Evolutionary conservation across 2,888 invertebrate species (phyloP).

Genomic region (Quadroppia sp.): DNA sequence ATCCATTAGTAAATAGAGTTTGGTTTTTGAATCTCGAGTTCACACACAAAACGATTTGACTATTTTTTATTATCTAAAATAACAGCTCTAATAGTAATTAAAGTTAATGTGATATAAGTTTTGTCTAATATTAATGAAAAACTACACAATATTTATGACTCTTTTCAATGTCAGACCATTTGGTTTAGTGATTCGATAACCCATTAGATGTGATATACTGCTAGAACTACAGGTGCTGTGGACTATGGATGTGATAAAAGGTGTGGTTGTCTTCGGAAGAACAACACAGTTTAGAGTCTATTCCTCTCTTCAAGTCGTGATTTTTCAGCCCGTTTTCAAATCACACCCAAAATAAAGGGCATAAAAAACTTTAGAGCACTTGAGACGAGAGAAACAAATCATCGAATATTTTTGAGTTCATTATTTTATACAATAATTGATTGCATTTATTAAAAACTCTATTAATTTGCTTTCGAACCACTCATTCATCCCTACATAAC

Average conservation of each 20-base stretch:
- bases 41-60: too few species aligned
- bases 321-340: slow-evolving; percentile 33
- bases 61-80: slow-evolving; percentile 6
- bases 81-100: slow-evolving; percentile 11
- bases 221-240: slow-evolving; percentile 9
- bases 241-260: slow-evolving; percentile 17
- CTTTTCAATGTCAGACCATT: slow-evolving; percentile 26
- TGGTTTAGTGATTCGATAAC: slow-evolving; percentile 3
- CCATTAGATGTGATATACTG: slow-evolving; percentile 31
- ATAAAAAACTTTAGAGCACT: slow-evolving; percentile 18
- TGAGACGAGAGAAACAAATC: background rate
- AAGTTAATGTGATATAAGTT: background rate
- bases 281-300: background rate
- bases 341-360: slow-evolving; percentile 36
- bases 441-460: background rate
- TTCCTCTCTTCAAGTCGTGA: slow-evolving; percentile 23
- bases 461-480: background rate
- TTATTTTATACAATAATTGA: slow-evolving; percentile 12
- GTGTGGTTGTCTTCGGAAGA: slow-evolving; percentile 17
- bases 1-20: background rate
- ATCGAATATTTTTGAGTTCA: slow-evolving; percentile 16
- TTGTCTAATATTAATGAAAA: background rate
- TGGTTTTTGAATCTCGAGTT: background rate
- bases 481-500: background rate
- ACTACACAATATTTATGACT: slow-evolving; percentile 18